A percentile compares a stretch with the other conserved stretches of the same genome.
These are phyloP conservation scores for Melanotaenia pygmaea DNA, from an alignment of 2,797 vertebrate species.

Conservation along the genomic window DNA sequence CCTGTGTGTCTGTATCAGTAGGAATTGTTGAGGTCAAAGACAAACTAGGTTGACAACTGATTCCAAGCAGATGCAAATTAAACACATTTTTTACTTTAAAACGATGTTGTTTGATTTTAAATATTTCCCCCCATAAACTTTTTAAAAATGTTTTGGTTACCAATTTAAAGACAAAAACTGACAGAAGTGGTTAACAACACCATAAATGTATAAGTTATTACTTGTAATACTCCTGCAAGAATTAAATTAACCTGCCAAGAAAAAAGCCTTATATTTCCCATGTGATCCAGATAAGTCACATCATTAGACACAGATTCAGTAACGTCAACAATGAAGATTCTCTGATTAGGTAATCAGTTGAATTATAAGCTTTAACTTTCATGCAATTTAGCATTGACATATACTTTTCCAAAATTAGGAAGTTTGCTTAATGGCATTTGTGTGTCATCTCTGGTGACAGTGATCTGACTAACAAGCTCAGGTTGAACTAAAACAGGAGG, in stretches of 20 bases:
- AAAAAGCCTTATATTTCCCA: not conserved
- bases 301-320: not conserved
- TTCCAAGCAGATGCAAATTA: slow-evolving; percentile 4
- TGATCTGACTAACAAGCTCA: slow-evolving; percentile 24
- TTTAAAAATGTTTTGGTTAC: too few species aligned
- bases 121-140: not conserved
- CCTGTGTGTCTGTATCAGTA: not conserved
- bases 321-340: not conserved
- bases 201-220: too few species aligned
- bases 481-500: slow-evolving; percentile 36
- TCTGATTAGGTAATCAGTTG: not conserved
- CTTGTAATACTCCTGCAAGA: not conserved
- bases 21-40: slow-evolving; percentile 26
- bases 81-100: too few species aligned
- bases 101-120: not conserved
- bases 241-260: not conserved
- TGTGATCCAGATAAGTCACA: not conserved
- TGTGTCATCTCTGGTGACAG: slow-evolving; percentile 21
- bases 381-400: too few species aligned
- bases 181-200: too few species aligned
- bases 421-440: too few species aligned
- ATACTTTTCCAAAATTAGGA: too few species aligned
- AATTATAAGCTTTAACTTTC: too few species aligned
- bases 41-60: not conserved
- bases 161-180: not conserved